Evolutionary conservation across 1,140 invertebrate species (phyloP).

Genomic region (Drosophila prosaltans): DNA sequence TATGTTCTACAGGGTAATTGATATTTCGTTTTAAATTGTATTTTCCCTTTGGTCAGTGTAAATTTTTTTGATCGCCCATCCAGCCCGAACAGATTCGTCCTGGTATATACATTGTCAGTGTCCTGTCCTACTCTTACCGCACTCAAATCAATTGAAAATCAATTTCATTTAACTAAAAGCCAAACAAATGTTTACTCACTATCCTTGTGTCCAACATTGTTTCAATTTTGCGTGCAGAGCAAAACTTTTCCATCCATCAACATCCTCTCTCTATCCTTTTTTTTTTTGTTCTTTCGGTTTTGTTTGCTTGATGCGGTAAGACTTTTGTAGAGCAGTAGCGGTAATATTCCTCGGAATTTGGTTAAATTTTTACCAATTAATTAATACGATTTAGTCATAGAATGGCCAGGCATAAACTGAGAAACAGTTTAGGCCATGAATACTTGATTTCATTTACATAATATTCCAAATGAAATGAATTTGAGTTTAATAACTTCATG

Average conservation of each 20-base stretch:
- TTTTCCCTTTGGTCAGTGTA: too few species aligned
- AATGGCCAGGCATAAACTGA: background rate
- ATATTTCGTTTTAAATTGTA: too few species aligned
- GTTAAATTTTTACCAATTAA: background rate
- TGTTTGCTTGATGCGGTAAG: slow-evolving; percentile 68
- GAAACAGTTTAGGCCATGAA: too few species aligned
- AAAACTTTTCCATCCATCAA: slow-evolving; percentile 21
- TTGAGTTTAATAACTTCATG: slow-evolving; percentile 5
- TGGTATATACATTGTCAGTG: too few species aligned
- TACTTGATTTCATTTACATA: background rate
- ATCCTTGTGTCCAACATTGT: slow-evolving; percentile 35
- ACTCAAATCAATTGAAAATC: slow-evolving; percentile 77
- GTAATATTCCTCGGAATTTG: background rate
- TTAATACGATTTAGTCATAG: too few species aligned
- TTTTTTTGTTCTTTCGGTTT: slow-evolving; percentile 26
- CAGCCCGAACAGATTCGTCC: too few species aligned
- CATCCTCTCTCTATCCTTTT: slow-evolving; percentile 12
- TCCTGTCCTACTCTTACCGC: slow-evolving; percentile 21
- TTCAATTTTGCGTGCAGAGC: slow-evolving; percentile 7
- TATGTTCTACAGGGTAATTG: too few species aligned
- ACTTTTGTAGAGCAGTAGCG: slow-evolving; percentile 29
- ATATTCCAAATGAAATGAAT: background rate
- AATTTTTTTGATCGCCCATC: too few species aligned
- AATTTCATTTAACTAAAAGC: slow-evolving; percentile 78
- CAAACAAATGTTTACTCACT: slow-evolving; percentile 59